Evolutionary conservation across 2,113 vertebrate genomes (phyloP).

Genomic region (Potamarius usumacintae): DNA sequence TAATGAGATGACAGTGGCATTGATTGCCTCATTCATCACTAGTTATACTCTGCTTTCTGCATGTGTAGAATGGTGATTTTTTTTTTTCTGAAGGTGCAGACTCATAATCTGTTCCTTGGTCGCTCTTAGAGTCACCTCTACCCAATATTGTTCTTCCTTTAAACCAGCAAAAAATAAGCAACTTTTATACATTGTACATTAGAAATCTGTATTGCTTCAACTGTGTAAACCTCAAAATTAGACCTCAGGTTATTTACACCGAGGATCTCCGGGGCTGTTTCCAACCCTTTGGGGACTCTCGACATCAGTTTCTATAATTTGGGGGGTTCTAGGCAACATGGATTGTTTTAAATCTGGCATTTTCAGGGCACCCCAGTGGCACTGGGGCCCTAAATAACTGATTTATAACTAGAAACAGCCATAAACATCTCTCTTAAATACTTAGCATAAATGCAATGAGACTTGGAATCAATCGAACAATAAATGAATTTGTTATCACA

Average conservation of each 20-base stretch:
- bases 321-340: not conserved
- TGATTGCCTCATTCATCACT: constrained; percentile 48
- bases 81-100: constrained; percentile 1
- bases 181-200: not conserved
- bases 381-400: not conserved
- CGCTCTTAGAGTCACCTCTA: not conserved
- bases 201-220: not conserved
- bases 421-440: not conserved
- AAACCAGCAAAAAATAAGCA: not conserved
- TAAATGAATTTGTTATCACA: not conserved
- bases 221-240: not conserved
- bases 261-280: not conserved
- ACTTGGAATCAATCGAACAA: not conserved
- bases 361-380: not conserved
- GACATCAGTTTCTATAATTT: not conserved
- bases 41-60: constrained; percentile 38
- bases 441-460: not conserved
- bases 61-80: constrained; percentile 14
- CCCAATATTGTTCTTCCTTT: not conserved
- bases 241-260: not conserved
- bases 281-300: not conserved
- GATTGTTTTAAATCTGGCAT: not conserved
- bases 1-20: constrained; percentile 47
- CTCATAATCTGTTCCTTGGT: constrained; percentile 3
- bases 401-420: not conserved